Conservation (phyloP, 2,113 vertebrate genomes). For the Colinus virginianus region DNA sequence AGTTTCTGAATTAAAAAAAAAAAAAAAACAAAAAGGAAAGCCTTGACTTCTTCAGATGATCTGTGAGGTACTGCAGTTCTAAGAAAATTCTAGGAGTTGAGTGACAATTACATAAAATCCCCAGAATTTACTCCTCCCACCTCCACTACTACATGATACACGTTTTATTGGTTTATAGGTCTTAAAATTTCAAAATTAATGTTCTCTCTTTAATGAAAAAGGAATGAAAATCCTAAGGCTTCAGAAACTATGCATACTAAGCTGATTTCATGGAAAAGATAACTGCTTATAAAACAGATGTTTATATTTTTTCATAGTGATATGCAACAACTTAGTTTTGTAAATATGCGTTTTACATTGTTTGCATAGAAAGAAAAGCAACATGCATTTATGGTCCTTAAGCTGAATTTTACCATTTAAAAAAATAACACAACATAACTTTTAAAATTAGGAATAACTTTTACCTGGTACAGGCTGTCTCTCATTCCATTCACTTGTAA, state of each 20-base stretch:
- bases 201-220: neutral
- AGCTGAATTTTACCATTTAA: neutral
- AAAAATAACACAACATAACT: neutral
- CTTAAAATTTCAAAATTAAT: neutral
- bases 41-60: neutral
- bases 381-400: neutral
- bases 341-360: neutral
- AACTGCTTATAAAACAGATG: neutral
- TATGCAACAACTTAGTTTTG: neutral
- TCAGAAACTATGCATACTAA: neutral
- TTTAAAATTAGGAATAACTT: neutral
- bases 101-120: neutral
- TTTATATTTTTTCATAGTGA: no score
- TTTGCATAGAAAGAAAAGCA: neutral
- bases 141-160: neutral
- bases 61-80: neutral
- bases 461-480: constrained; percentile 93
- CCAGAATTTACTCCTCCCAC: neutral
- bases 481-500: constrained; percentile 91
- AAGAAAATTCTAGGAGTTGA: neutral
- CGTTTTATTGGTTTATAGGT: neutral
- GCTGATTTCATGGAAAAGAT: neutral
- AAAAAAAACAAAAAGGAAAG: constrained; percentile 1
- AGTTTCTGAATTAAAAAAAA: constrained; percentile 25
- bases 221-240: neutral